These are phyloP conservation scores for Furnarius figulus DNA, from an alignment of 2,113 vertebrate species.

Conservation along the genomic window DNA sequence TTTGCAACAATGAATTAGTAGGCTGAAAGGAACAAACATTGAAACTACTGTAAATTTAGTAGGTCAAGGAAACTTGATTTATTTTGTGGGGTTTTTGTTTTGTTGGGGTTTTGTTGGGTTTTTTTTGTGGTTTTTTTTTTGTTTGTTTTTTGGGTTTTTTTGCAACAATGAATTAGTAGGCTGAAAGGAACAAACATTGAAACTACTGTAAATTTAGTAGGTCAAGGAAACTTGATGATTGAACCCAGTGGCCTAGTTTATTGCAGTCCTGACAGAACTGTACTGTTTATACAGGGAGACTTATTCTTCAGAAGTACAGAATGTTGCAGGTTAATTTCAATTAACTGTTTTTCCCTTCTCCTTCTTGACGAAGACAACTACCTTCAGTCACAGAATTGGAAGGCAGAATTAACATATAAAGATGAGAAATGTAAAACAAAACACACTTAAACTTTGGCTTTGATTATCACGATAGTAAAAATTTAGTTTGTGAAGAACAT, in stretches of 20 bases:
- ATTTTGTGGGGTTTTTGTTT: too few relatives aligned
- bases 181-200: constrained; percentile 18
- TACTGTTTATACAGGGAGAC: constrained; percentile 31
- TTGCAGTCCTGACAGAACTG: constrained; percentile 50
- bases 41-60: constrained; percentile 54
- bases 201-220: constrained; percentile 60
- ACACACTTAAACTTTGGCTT: neutral
- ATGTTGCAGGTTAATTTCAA: constrained; percentile 1
- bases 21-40: constrained; percentile 3
- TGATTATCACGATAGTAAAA: neutral
- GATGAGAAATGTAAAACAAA: neutral
- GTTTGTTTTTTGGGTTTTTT: neutral
- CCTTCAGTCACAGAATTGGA: neutral
- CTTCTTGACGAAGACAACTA: neutral
- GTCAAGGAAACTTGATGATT: constrained; percentile 66
- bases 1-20: neutral
- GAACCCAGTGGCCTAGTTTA: constrained; percentile 41
- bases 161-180: neutral
- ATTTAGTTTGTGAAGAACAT: neutral
- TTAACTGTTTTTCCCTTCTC: neutral
- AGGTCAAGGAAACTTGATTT: constrained; percentile 67
- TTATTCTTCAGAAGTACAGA: constrained; percentile 13
- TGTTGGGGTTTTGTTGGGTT: too few relatives aligned
- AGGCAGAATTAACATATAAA: neutral
- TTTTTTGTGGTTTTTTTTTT: neutral